A percentile compares a stretch with the other conserved stretches of the same genome.
These are phyloP conservation scores for Psittacula derbiana DNA, from an alignment of 2,797 vertebrate species.

Conservation along the genomic window DNA sequence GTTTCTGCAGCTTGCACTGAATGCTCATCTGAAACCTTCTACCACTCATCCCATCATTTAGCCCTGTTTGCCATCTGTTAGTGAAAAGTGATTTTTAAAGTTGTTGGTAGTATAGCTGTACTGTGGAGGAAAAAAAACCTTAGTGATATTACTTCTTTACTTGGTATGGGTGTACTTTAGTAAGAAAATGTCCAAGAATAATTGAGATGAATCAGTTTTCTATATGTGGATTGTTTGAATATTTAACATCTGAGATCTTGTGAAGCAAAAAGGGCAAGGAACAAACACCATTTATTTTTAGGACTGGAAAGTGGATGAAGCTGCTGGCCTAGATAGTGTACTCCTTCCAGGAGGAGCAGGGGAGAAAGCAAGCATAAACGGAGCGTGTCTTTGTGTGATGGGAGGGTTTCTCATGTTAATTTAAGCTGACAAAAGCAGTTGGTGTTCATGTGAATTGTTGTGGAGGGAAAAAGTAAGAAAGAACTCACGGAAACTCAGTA, in stretches of 20 bases:
- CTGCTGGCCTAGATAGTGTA: constrained; percentile 22
- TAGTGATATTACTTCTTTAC: background rate
- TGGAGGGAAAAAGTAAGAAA: background rate
- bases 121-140: background rate
- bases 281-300: constrained; percentile 37
- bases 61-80: background rate
- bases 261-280: constrained; percentile 53
- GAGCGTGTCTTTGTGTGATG: background rate
- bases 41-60: background rate
- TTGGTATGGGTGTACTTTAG: background rate
- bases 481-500: background rate
- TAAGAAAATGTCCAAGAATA: constrained; percentile 49
- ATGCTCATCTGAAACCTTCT: constrained; percentile 9
- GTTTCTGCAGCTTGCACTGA: background rate
- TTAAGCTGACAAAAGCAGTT: background rate
- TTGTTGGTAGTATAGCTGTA: background rate
- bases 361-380: background rate
- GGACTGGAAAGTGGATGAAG: constrained; percentile 6
- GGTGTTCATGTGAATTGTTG: background rate
- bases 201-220: constrained; percentile 64
- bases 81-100: background rate
- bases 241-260: constrained; percentile 52
- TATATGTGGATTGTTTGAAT: constrained; percentile 41
- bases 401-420: background rate
- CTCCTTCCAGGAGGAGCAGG: constrained; percentile 6